phyloP scores from a whole-genome alignment of 1,140 invertebrate genomes.

The Drosophila albomicans region DNA sequence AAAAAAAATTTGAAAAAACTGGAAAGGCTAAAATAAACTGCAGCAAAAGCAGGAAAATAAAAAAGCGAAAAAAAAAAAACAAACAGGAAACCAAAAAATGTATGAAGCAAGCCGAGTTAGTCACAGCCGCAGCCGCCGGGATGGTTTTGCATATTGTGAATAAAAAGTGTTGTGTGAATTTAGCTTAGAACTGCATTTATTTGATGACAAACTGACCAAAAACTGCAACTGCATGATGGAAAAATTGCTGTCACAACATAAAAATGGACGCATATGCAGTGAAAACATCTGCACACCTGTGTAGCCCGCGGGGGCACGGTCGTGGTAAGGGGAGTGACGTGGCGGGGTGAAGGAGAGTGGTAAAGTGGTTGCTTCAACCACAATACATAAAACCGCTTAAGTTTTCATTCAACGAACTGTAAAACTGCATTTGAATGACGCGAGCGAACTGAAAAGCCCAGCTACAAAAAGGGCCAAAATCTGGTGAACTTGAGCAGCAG shows the following conservation, averaged over 20 bases:
- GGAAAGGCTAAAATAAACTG: constrained; percentile 50
- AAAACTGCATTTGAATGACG: constrained; percentile 78
- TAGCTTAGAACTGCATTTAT: constrained; percentile 80
- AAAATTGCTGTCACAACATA: constrained; percentile 80
- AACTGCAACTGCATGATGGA: constrained; percentile 56
- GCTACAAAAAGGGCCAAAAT: constrained; percentile 29
- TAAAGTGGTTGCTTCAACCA: constrained; percentile 41
- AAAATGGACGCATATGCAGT: constrained; percentile 44
- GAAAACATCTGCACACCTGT: constrained; percentile 25
- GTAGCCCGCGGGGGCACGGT: not conserved
- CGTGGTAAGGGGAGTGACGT: not conserved
- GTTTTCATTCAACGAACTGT: constrained; percentile 79
- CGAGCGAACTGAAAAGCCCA: constrained; percentile 3
- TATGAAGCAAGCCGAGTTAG: not conserved
- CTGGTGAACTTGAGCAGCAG: constrained; percentile 51
- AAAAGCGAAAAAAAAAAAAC: not conserved
- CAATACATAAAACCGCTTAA: constrained; percentile 74
- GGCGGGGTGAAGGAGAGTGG: not conserved
- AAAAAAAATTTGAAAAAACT: constrained; percentile 4
- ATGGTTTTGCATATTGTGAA: constrained; percentile 71
- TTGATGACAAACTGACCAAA: constrained; percentile 77
- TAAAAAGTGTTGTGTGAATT: constrained; percentile 58
- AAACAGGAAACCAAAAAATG: too few species aligned
- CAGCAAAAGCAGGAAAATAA: constrained; percentile 25
- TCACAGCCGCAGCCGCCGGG: constrained; percentile 19